Evolutionary conservation across 2,797 vertebrate species (phyloP), one percentile per base, ranked within the genome.

Genomic region (Neosalanx taihuensis): DNA sequence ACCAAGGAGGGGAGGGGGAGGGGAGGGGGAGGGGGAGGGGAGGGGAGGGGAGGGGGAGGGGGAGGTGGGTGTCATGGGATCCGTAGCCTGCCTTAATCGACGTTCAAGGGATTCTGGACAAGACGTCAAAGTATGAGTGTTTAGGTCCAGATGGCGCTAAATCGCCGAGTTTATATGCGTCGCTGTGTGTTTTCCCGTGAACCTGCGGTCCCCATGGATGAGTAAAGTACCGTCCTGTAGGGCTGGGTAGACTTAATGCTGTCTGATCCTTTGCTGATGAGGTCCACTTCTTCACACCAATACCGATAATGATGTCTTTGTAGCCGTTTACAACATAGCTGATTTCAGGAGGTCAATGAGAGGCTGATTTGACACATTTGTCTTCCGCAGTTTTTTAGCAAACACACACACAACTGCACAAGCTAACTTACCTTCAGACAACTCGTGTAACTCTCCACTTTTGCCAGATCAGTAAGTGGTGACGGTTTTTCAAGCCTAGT

Each of bases 401-500:
- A 26, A 37, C 64, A 61, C 58, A 20, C 41, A 68, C 18, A 62
- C 23, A 49, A 20, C 61, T 57, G 62, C 69, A 70, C 69, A 70
- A 15, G 51, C 37, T 61, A 35, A 60, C 56, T 33, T 46, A 18
- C 37, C 59, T 37, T 33, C 23, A 72, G 51, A 41, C 51, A 74
- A 77, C 80, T 89, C 81, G 65, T 71, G 17, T 4, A 53, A 53
- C 5, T 74, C 84, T 82, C 85, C 85, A 51, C 81, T 87, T 86
- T 87, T 89, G 91, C 89, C 86, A 74, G 87, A 90, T 83, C 89
- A 88, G 89, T 89, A 89, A 91, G 89, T 90, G 90, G 91, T 26
- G 1, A 91, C 94, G 92, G 90, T 92, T 80, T 80, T 93, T 92
- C 88, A 91, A 92, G 90, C 89, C 91, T 90, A 89, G 87, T 94